Base-by-base conservation (phyloP, 1,140 invertebrate species). In the Lasioglossum baleicum region DNA sequence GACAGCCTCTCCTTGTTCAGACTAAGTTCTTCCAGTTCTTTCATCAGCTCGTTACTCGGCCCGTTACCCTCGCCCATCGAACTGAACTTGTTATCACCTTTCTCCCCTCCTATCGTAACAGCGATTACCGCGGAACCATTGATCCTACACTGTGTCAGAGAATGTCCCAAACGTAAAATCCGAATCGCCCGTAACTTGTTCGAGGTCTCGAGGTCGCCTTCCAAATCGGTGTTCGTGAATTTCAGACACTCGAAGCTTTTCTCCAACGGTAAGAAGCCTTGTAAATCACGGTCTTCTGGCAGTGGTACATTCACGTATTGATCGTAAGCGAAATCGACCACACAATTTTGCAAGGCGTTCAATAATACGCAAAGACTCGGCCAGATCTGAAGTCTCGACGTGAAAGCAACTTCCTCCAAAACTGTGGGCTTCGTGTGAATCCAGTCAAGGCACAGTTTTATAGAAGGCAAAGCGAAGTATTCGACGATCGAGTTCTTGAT, bases 401-500 rank as follows among this genome's bases (percentile, higher is more conserved):
- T 94, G 91, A 97, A 96, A 72, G 95, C 94, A 51, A 91, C 87
- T 85, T 94, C 93, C 44, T 94, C 90, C 53, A 96, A 90, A 82
- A 95, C 90, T 64, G 92, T 91, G 5, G 95, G 94, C 82, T 95
- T 94, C 58, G 94, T 91, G 75, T 92, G 90, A 72, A 96, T 92
- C 96, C 96, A 97, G 83, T 96, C 95, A 87, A 97, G 93, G 86
- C 96, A 94, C 72, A 97, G 93, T 93, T 96, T 97, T 76, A 97
- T 93, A 73, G 95, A 94, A 71, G 96, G 96, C 81, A 97, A 92
- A 42, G 96, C 96, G 79, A 95, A 95, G 89, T 95, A 96, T 58
- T 95, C 94, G 20, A 96, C 88, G 79, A 96, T 92, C 87, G 94
- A 89, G 90, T 92, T 95, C 87, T 94, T 94, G 81, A 96, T 92